Evolutionary conservation across 2,797 vertebrate species (phyloP), one percentile per base, ranked within the genome.

Genomic region (Salmo trutta): DNA sequence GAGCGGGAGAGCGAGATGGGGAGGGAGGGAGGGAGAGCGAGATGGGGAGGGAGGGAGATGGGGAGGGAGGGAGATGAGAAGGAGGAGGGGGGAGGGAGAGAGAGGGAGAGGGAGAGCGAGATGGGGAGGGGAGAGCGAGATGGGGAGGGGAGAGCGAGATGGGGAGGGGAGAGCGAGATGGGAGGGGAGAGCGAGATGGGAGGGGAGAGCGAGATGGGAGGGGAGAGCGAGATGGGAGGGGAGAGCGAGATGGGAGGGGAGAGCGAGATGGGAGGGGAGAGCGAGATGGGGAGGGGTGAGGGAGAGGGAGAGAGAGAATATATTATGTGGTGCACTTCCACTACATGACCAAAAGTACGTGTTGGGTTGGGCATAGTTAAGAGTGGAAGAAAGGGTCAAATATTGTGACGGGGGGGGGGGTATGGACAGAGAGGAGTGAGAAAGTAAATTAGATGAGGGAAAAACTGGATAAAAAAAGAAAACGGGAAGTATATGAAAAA

Each of bases 1-100:
- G 24, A 24, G 24, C 0, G 24, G 1, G 24, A 24, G 24, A 24
- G 24, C 0, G 24, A 24, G 24, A 24, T n/a, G n/a, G n/a, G n/a
- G 36, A 27, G 62, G n/a, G n/a, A n/a, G n/a, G n/a, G n/a, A n/a
- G 94, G 94, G 78, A 90, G 94, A 3, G 93, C 94, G 77, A 91
- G 94, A 73, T 7, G 41, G 31, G 1, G 47, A 59, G 15, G 27
- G 24, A 24, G 24, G 1, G 53, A 56, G 19, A 14, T 17, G 62
- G 41, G 52, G n/a, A n/a, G n/a, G n/a, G n/a, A n/a, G n/a, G n/a
- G n/a, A n/a, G n/a, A n/a, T n/a, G n/a, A n/a, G n/a, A n/a, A n/a
- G n/a, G n/a, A n/a, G n/a, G n/a, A n/a, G n/a, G n/a, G n/a, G n/a
- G n/a, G n/a, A n/a, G n/a, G 54, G 95, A 95, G 89, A 93, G 90